phyloP scores from a whole-genome alignment of 1,140 invertebrate genomes.

The Drosophila kepulauana region DNA sequence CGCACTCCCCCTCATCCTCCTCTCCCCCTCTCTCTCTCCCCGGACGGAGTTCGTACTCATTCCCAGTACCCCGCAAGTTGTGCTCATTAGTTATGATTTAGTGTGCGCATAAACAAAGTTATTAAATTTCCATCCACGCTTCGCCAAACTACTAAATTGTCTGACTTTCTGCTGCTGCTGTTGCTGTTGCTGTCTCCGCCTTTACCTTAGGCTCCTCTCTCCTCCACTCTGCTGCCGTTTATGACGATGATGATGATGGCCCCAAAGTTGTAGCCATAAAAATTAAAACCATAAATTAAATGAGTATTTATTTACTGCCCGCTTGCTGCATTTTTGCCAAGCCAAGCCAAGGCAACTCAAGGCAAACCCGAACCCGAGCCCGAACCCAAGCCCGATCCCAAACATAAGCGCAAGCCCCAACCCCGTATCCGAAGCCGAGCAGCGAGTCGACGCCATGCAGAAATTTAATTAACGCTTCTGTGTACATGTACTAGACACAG shows the following conservation, averaged over 20 bases:
- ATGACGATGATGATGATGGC: conserved; percentile 39
- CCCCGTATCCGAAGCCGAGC: not conserved
- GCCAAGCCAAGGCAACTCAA: not conserved
- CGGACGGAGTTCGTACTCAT: not conserved
- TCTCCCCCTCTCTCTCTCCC: not conserved
- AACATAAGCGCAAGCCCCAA: not conserved
- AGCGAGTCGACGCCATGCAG: conserved; percentile 58
- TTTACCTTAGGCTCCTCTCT: conserved; percentile 1
- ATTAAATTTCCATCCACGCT: conserved; percentile 82
- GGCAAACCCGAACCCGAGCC: conserved; percentile 2
- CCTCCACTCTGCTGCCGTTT: conserved; percentile 1
- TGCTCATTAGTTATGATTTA: conserved; percentile 83
- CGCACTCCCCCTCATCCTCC: conserved; percentile 25
- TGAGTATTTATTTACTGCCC: conserved; percentile 78
- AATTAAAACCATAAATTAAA: conserved; percentile 84
- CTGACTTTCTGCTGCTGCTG: conserved; percentile 44
- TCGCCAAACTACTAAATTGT: conserved; percentile 82
- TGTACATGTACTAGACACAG: conserved; percentile 78
- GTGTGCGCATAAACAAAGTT: conserved; percentile 83
- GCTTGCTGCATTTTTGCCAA: conserved; percentile 57
- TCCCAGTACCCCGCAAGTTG: conserved; percentile 35
- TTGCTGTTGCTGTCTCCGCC: not conserved
- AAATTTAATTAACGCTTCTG: conserved; percentile 83
- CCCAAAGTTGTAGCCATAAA: conserved; percentile 81
- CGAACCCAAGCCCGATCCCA: not conserved